Evolutionary conservation across 2,888 invertebrate species (phyloP).

Genomic region (Melieria omissa): DNA sequence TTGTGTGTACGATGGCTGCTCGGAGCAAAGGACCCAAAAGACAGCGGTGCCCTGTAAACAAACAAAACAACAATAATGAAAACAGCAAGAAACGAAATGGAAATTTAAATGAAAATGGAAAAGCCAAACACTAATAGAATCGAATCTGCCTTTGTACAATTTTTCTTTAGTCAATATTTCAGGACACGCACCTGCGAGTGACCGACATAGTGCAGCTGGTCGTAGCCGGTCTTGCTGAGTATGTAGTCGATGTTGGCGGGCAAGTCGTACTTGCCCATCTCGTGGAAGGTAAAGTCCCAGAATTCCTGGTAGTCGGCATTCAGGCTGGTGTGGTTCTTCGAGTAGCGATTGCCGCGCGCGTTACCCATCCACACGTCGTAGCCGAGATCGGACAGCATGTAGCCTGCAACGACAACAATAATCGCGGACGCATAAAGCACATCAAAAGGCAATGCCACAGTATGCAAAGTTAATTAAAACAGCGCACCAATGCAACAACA

Average conservation of each 20-base stretch:
- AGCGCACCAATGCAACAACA: not conserved
- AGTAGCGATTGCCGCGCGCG: slow-evolving; percentile 66
- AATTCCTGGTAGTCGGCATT: slow-evolving; percentile 67
- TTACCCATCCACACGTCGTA: slow-evolving; percentile 68
- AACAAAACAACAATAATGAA: not conserved
- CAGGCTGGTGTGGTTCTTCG: slow-evolving; percentile 63
- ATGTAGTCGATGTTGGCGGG: slow-evolving; percentile 85
- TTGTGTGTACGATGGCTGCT: slow-evolving; percentile 69
- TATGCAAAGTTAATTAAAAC: not conserved
- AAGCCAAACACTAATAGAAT: not conserved
- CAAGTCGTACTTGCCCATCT: slow-evolving; percentile 80
- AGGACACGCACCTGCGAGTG: slow-evolving; percentile 74
- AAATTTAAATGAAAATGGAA: slow-evolving; percentile 5
- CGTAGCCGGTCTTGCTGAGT: slow-evolving; percentile 70
- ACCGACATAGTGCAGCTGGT: slow-evolving; percentile 79
- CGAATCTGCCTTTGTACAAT: not conserved
- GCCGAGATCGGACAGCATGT: slow-evolving; percentile 64
- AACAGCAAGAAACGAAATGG: not conserved
- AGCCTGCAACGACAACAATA: slow-evolving; percentile 56
- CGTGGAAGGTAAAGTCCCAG: slow-evolving; percentile 78
- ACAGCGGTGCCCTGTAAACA: slow-evolving; percentile 70
- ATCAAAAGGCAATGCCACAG: slow-evolving; percentile 29
- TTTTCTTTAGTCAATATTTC: not conserved
- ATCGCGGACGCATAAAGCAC: not conserved
- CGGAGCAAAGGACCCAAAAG: slow-evolving; percentile 70